phyloP scores from a whole-genome alignment of 2,113 vertebrate species.

The Delphinus delphis region DNA sequence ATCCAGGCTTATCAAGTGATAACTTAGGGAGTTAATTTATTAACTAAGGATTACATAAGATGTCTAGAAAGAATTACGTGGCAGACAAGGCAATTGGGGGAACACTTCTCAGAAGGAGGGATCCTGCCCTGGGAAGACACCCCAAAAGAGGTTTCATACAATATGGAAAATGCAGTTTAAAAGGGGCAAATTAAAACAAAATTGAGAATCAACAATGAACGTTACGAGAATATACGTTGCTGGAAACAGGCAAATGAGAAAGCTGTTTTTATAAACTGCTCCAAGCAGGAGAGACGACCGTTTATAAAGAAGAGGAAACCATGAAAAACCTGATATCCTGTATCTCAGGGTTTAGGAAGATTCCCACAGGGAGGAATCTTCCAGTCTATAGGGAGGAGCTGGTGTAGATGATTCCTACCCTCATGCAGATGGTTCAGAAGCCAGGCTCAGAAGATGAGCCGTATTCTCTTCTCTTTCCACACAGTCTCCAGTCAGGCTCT shows the following conservation, averaged over 20 bases:
- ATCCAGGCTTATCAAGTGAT: background rate
- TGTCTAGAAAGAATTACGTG: background rate
- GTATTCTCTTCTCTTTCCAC: background rate
- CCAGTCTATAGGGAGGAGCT: background rate
- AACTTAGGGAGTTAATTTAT: background rate
- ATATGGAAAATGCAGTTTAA: background rate
- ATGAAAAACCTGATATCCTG: background rate
- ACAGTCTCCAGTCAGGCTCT: background rate
- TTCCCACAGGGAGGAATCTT: background rate
- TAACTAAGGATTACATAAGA: background rate
- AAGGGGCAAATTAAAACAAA: background rate
- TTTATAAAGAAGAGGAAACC: background rate
- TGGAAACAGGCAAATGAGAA: background rate
- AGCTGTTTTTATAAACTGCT: background rate
- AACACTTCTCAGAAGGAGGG: background rate
- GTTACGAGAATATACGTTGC: background rate
- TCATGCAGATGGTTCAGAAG: background rate
- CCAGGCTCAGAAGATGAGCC: rapidly evolving
- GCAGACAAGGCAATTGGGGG: background rate
- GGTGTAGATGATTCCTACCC: rapidly evolving
- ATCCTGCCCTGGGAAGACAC: background rate
- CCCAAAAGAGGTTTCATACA: background rate
- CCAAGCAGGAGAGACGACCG: background rate
- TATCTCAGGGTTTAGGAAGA: background rate
- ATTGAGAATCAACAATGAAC: background rate